Conservation (phyloP, 2,113 vertebrate species). For the Chlorodrepanis virens region DNA sequence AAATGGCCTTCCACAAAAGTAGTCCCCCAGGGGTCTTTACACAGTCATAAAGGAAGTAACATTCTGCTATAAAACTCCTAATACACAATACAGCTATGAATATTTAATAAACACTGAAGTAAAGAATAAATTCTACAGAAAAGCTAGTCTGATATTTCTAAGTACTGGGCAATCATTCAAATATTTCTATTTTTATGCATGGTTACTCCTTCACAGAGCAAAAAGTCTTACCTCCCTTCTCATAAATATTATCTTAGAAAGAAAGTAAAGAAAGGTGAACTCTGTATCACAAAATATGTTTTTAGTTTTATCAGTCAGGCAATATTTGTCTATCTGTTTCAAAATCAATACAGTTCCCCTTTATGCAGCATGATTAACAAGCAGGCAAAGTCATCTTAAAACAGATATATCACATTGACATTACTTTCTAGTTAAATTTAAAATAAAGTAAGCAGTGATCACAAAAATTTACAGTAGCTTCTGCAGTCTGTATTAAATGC, state of each 20-base stretch:
- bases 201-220: not conserved
- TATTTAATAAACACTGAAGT: not conserved
- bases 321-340: not conserved
- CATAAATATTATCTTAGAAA: not conserved
- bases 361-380: not conserved
- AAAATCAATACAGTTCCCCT: not conserved
- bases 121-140: not conserved
- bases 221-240: not conserved
- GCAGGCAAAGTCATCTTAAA: not conserved
- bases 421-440: not conserved
- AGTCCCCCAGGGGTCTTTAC: not conserved
- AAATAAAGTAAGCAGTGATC: not conserved
- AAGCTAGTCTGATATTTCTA: not conserved
- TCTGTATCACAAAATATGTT: not conserved
- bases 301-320: not conserved
- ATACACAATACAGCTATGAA: not conserved
- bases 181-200: not conserved
- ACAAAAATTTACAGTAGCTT: not conserved
- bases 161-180: not conserved
- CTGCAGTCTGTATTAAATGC: not conserved
- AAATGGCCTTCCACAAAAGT: not conserved
- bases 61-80: not conserved
- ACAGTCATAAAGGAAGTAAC: not conserved
- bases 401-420: not conserved
- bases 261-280: not conserved